phyloP scores from a whole-genome alignment of 2,888 invertebrate genomes.

The Clostera curtula region DNA sequence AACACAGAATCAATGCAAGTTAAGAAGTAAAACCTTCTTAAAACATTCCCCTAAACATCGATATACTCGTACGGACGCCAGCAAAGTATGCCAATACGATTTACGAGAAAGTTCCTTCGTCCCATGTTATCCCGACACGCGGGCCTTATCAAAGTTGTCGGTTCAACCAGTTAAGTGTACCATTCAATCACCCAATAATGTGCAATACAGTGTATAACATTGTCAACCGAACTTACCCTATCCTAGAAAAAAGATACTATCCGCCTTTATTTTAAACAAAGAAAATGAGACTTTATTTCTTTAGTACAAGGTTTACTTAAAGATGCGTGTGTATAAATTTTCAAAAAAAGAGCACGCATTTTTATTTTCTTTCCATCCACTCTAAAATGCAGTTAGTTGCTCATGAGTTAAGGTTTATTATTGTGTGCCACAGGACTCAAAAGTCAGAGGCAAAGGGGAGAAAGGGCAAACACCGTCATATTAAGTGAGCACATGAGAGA shows the following conservation, averaged over 20 bases:
- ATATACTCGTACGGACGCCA: slow-evolving; percentile 4
- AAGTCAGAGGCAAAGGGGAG: slow-evolving; percentile 44
- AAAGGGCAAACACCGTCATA: slow-evolving; percentile 71
- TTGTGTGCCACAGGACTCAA: slow-evolving; percentile 8
- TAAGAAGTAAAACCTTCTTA: neutral
- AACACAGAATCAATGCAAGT: too few relatives aligned
- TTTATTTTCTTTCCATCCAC: slow-evolving; percentile 29
- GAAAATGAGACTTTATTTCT: slow-evolving; percentile 21
- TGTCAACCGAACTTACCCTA: slow-evolving; percentile 56
- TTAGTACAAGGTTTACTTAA: slow-evolving; percentile 7
- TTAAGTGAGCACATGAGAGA: slow-evolving; percentile 74
- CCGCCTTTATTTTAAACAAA: slow-evolving; percentile 8
- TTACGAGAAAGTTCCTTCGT: slow-evolving; percentile 21
- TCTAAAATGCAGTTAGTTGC: slow-evolving; percentile 7
- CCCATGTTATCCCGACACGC: slow-evolving; percentile 43
- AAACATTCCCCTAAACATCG: slow-evolving; percentile 3
- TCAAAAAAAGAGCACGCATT: slow-evolving; percentile 50
- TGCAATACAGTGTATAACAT: slow-evolving; percentile 72
- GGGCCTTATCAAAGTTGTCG: slow-evolving; percentile 69
- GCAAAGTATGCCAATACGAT: slow-evolving; percentile 17
- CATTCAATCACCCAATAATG: slow-evolving; percentile 75
- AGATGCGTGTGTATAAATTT: slow-evolving; percentile 19
- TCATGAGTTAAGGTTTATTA: slow-evolving; percentile 13
- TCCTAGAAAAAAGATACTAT: slow-evolving; percentile 26
- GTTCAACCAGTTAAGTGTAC: slow-evolving; percentile 55